Conservation (phyloP, 2,113 vertebrate genomes). For the Centrocercus urophasianus region DNA sequence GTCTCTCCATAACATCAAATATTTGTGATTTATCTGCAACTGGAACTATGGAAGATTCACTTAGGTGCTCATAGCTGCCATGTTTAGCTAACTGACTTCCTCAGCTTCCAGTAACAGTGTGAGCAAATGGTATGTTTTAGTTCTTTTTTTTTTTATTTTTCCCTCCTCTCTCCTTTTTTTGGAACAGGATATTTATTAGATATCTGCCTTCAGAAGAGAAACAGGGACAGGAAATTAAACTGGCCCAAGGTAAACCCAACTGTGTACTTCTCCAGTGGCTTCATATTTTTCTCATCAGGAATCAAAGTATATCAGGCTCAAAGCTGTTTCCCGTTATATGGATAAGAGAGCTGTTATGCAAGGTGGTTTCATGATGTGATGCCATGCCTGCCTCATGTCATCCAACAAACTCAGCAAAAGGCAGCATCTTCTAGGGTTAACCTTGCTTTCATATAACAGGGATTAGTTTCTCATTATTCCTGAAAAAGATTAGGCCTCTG, state of each 20-base stretch:
- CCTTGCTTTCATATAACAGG: slow-evolving; percentile 7
- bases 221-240: slow-evolving; percentile 70
- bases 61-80: not conserved
- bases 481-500: not conserved
- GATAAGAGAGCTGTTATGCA: slow-evolving; percentile 34
- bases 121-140: slow-evolving; percentile 9
- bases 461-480: slow-evolving; percentile 3
- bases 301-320: not conserved
- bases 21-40: not conserved
- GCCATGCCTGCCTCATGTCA: not conserved
- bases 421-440: not conserved
- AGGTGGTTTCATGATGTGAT: not conserved
- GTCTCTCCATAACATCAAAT: not conserved
- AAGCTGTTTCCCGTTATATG: slow-evolving; percentile 29
- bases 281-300: slow-evolving; percentile 46
- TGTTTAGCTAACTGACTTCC: not conserved
- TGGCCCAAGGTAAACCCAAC: slow-evolving; percentile 48
- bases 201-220: slow-evolving; percentile 23
- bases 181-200: not conserved
- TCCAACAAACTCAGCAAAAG: not conserved
- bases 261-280: not conserved
- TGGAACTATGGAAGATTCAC: fast-evolving
- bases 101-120: not conserved
- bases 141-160: not conserved
- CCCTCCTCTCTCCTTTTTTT: not conserved